These are phyloP conservation scores for Thalassarche chlororhynchos DNA, from an alignment of 2,113 vertebrate species.

Conservation along the genomic window DNA sequence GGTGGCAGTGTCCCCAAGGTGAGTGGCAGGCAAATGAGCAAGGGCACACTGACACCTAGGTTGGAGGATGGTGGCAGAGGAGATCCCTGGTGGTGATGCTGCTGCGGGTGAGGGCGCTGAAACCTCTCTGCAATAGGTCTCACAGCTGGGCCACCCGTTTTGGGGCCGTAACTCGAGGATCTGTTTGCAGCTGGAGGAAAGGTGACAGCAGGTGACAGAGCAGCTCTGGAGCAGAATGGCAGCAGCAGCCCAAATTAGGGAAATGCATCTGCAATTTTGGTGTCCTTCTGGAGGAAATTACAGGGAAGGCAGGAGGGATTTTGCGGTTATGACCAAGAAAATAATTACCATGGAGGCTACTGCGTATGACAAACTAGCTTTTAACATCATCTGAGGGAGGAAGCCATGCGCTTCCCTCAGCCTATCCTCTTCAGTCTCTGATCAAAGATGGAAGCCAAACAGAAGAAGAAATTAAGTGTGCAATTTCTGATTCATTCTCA, in stretches of 20 bases:
- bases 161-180: background rate
- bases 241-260: background rate
- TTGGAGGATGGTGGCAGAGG: background rate
- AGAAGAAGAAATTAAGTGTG: background rate
- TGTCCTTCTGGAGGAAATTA: background rate
- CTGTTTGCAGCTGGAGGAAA: background rate
- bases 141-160: accelerated
- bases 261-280: background rate
- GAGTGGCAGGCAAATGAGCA: background rate
- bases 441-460: conserved; percentile 44
- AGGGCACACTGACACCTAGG: background rate
- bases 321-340: background rate
- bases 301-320: background rate
- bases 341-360: background rate
- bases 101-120: background rate
- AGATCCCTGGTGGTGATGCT: background rate
- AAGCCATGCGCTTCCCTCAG: background rate
- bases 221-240: background rate
- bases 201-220: background rate
- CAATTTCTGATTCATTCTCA: conserved; percentile 15
- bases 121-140: background rate
- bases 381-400: background rate
- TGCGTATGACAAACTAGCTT: background rate
- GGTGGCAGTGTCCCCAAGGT: accelerated
- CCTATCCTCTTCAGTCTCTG: background rate